phyloP scores from a whole-genome alignment of 2,113 vertebrate species.

The Passer domesticus region DNA sequence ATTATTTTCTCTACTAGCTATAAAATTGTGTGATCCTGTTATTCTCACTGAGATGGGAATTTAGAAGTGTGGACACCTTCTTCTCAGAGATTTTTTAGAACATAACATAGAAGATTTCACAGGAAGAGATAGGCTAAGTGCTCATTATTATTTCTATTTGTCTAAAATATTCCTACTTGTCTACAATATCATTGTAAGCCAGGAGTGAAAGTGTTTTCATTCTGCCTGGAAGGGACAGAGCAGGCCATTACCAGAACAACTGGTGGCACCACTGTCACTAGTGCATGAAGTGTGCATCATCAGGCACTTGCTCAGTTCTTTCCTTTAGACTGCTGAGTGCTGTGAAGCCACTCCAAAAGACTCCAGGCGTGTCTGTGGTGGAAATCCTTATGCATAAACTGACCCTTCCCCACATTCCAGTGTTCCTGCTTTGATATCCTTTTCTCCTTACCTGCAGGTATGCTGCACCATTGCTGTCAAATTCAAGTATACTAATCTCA shows the following conservation, averaged over 20 bases:
- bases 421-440: not conserved
- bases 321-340: not conserved
- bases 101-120: not conserved
- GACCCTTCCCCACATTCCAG: not conserved
- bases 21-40: not conserved
- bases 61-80: not conserved
- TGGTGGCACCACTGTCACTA: not conserved
- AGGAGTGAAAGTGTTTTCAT: not conserved
- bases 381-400: not conserved
- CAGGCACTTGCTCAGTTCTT: not conserved
- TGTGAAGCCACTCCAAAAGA: not conserved
- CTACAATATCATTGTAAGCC: not conserved
- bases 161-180: not conserved
- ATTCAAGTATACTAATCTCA: not conserved
- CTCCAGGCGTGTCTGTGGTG: not conserved
- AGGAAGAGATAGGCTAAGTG: not conserved
- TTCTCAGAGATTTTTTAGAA: not conserved
- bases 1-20: not conserved
- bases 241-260: not conserved
- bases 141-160: not conserved
- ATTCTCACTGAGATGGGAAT: not conserved
- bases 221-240: not conserved
- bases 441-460: not conserved
- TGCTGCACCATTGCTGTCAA: not conserved
- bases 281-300: not conserved